These are phyloP conservation scores for Sthenelais limicola DNA, from an alignment of 2,888 invertebrate species.

Conservation along the genomic window DNA sequence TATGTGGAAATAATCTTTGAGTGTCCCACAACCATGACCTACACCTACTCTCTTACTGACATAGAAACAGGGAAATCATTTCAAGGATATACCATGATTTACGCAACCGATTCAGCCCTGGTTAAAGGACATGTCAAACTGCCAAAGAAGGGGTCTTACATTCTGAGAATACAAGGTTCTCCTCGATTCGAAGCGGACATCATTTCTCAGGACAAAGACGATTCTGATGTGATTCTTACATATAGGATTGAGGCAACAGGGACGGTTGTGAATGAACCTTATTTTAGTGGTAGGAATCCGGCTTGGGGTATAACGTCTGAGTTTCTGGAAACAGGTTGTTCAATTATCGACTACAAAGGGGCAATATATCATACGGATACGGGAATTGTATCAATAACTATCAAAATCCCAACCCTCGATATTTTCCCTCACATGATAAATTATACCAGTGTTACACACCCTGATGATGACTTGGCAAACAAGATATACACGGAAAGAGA, in stretches of 20 bases:
- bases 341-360: constrained; percentile 3
- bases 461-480: neutral
- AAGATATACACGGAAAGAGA: neutral
- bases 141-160: neutral
- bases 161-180: neutral
- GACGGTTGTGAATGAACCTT: neutral
- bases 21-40: neutral
- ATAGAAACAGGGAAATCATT: neutral
- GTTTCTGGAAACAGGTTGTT: constrained; percentile 8
- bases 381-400: neutral
- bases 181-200: neutral
- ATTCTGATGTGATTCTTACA: constrained; percentile 12
- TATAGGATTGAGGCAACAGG: neutral
- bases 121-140: constrained; percentile 1
- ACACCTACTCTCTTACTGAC: neutral
- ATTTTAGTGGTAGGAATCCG: too few species aligned
- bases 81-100: constrained; percentile 4
- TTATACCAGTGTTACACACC: neutral
- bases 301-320: constrained; percentile 3
- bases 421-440: constrained; percentile 10
- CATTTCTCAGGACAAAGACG: neutral
- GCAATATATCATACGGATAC: neutral
- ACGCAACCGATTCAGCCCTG: neutral
- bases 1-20: neutral
- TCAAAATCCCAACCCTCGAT: neutral